Percentiles rank a stretch among this genome's conserved stretches.
These are phyloP conservation scores for Nipponacmea schrenckii DNA, from an alignment of 2,888 invertebrate genomes.

Conservation along the genomic window DNA sequence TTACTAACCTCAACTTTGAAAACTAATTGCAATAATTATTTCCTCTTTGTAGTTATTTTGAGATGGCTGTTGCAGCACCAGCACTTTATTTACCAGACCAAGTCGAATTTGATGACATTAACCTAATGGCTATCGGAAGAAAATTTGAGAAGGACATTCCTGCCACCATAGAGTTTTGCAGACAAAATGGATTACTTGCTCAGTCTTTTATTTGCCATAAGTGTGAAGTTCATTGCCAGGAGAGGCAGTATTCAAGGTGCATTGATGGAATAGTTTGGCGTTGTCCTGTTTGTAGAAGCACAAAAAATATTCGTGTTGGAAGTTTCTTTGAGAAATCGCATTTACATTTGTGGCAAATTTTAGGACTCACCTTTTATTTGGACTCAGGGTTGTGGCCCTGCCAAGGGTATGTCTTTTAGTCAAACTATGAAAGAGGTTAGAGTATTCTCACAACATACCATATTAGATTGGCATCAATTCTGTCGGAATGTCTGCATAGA, in stretches of 20 bases:
- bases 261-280: not conserved
- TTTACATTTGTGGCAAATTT: not conserved
- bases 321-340: slow-evolving; percentile 3
- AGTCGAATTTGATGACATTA: not conserved
- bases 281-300: not conserved
- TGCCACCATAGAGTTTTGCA: not conserved
- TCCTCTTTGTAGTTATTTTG: no score
- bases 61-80: not conserved
- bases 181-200: not conserved
- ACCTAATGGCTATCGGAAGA: not conserved
- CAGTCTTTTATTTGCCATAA: not conserved
- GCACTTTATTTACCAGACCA: not conserved
- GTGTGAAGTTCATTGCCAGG: not conserved
- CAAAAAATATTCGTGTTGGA: not conserved
- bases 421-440: not conserved
- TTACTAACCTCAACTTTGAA: no score
- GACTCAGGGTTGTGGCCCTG: not conserved
- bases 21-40: no score
- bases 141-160: not conserved
- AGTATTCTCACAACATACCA: not conserved
- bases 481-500: not conserved
- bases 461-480: not conserved
- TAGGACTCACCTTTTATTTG: not conserved
- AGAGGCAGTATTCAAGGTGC: not conserved
- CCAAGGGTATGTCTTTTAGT: not conserved